Percentiles rank a stretch among this genome's conserved stretches.
These are phyloP conservation scores for Drosophila nikananu DNA, from an alignment of 1,140 invertebrate species.

Conservation along the genomic window DNA sequence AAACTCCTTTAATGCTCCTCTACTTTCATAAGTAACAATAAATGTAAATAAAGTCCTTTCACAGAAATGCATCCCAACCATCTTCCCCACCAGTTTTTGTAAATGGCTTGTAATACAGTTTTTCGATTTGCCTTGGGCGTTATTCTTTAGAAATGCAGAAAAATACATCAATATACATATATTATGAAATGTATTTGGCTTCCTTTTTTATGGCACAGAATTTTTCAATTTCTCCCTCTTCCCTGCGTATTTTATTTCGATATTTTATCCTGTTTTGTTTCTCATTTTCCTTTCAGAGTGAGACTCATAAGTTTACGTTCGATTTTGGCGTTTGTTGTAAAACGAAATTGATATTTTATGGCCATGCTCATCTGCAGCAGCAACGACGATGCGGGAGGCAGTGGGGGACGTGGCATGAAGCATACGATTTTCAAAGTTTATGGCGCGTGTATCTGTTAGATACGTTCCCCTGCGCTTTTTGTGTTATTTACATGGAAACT, in stretches of 20 bases:
- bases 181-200: constrained; percentile 53
- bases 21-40: no score
- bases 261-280: constrained; percentile 60
- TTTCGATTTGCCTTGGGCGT: constrained; percentile 19
- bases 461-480: constrained; percentile 41
- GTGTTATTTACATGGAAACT: constrained; percentile 42
- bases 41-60: not conserved
- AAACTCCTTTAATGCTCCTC: not conserved
- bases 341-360: constrained; percentile 83
- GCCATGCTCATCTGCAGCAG: constrained; percentile 72
- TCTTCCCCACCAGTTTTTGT: constrained; percentile 4
- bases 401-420: constrained; percentile 31
- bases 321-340: constrained; percentile 82
- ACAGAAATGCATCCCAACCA: not conserved
- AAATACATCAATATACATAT: constrained; percentile 44
- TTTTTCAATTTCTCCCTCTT: constrained; percentile 69
- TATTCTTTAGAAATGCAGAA: constrained; percentile 41
- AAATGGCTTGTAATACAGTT: constrained; percentile 44
- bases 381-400: not conserved
- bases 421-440: constrained; percentile 81
- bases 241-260: constrained; percentile 61
- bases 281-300: constrained; percentile 18
- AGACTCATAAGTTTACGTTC: constrained; percentile 78
- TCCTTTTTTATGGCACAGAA: constrained; percentile 74
- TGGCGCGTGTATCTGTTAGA: constrained; percentile 80